These are phyloP conservation scores for Mizuhopecten yessoensis DNA, from an alignment of 1,140 invertebrate species.

Conservation along the genomic window DNA sequence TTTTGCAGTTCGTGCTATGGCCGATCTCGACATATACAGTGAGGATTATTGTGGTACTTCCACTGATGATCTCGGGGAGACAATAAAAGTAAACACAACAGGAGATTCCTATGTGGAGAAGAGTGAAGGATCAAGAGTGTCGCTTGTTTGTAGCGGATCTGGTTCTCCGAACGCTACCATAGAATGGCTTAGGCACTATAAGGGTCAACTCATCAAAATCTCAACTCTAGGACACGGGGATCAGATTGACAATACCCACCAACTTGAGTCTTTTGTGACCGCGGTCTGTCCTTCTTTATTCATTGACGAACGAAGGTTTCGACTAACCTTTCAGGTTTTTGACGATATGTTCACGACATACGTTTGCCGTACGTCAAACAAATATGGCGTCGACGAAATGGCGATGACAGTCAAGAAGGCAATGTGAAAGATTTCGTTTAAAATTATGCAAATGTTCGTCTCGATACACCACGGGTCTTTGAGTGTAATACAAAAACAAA, in stretches of 20 bases:
- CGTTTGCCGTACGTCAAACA: background rate
- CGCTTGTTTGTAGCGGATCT: background rate
- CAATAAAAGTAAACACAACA: background rate
- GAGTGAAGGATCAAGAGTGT: background rate
- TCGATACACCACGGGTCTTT: no score
- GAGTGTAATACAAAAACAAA: no score
- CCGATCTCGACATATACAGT: background rate
- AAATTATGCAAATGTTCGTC: no score
- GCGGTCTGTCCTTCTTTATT: background rate
- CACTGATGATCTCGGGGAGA: background rate
- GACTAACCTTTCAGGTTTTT: background rate
- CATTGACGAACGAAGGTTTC: background rate
- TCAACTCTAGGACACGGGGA: background rate
- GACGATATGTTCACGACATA: background rate
- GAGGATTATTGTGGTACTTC: background rate
- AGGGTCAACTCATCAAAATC: background rate
- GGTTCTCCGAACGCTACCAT: background rate
- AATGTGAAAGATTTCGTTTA: background rate
- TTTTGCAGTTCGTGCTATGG: background rate
- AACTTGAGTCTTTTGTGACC: background rate
- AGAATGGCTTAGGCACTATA: background rate
- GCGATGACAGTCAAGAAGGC: background rate
- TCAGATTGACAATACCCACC: background rate
- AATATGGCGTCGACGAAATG: background rate
- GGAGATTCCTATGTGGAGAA: background rate